Base-by-base conservation (phyloP, 2,888 invertebrate species). In the Calephelis perditalis region DNA sequence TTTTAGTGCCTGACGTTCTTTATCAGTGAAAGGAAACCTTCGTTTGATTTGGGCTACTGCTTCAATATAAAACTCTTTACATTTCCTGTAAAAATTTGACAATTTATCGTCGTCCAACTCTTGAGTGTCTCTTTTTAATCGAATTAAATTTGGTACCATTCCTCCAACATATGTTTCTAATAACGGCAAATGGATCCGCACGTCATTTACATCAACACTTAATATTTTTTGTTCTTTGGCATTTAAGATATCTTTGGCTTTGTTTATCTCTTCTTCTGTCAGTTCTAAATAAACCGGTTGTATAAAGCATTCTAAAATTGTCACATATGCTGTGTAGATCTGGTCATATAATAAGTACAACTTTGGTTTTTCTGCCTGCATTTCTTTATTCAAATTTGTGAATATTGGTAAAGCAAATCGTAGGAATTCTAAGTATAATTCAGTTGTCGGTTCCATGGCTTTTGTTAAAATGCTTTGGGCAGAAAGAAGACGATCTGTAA, bases 331-430 rank as follows among this genome's bases (percentile, higher is more conserved):
- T 26, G 26, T 57, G 36, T 59, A 49, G 44, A 58, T 49, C 54
- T 57, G 36, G 43, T 65, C 62, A 56, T 62, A 62, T 49, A 65
- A 43, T 44, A 62, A 61, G 36, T 63, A 61, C 10, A 63, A 12
- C 61, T 67, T 68, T 35, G 69, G 68, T 15, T 62, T 63, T 63
- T 71, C 67, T 11, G 69, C 61, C 63, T 70, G 69, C 68, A 68
- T 68, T 68, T 65, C 64, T 65, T 67, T 67, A 26, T 68, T 69
- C 8, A 68, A 35, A 54, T 70, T 64, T 56, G 67, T 56, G 54
- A 71, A 70, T 54, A 61, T 64, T 9, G 65, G 67, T 60, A 68
- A 63, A 7, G 63, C 65, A 68, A 60, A 70, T 61, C 43, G 49
- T 47, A 69, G 61, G 65, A 69, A 69, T 1, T 69, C 47, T 55